Evolutionary conservation across 2,888 invertebrate species (phyloP).

Genomic region (Azorinus chamasolen): DNA sequence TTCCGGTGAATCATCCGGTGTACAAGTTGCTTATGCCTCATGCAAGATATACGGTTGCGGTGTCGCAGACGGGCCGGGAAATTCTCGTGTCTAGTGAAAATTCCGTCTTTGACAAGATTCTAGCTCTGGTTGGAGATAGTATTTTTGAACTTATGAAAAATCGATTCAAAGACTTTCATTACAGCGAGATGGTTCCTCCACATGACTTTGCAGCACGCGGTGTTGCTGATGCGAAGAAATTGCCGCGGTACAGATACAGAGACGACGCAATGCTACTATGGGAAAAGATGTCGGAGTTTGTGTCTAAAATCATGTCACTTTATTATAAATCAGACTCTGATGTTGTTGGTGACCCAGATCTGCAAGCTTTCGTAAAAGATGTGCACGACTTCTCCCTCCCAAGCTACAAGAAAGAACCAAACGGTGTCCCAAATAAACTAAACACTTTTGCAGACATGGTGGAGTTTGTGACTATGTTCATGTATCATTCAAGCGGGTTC

Average conservation of each 20-base stretch:
- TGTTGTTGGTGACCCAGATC: constrained; percentile 42
- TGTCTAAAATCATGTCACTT: constrained; percentile 32
- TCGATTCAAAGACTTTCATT: constrained; percentile 38
- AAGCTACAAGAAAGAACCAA: constrained; percentile 29
- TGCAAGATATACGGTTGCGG: constrained; percentile 46
- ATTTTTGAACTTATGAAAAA: constrained; percentile 28
- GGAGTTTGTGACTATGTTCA: constrained; percentile 52
- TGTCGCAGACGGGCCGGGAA: constrained; percentile 49
- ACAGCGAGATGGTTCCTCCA: constrained; percentile 43
- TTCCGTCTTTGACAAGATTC: constrained; percentile 46
- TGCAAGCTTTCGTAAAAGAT: constrained; percentile 50
- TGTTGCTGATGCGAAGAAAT: constrained; percentile 42
- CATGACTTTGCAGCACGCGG: constrained; percentile 44
- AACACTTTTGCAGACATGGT: constrained; percentile 32
- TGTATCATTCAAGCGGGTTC: constrained; percentile 52
- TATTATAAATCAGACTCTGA: constrained; percentile 51
- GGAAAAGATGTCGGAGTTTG: constrained; percentile 39
- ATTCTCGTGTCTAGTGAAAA: constrained; percentile 47
- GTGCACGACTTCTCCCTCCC: constrained; percentile 45
- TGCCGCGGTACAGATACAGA: constrained; percentile 56
- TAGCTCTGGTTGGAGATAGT: constrained; percentile 43
- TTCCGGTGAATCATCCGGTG: constrained; percentile 58
- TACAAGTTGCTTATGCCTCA: constrained; percentile 58
- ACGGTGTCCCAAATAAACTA: constrained; percentile 52
- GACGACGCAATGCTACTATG: constrained; percentile 57